Conservation (phyloP, 2,113 vertebrate species). For the Misgurnus anguillicaudatus region DNA sequence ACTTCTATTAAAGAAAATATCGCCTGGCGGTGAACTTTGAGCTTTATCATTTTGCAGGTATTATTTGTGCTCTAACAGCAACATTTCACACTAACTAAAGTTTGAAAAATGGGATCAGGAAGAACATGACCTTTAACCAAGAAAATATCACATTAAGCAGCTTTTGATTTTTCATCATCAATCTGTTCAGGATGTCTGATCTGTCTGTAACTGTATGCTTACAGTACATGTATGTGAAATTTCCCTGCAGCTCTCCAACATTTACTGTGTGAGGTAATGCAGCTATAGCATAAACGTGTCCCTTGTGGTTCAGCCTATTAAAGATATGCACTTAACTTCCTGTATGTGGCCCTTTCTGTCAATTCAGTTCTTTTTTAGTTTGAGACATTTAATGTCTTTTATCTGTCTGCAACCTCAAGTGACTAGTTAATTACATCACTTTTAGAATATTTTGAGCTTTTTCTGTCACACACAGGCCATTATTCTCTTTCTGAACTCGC, state of each 20-base stretch:
- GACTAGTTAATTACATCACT: not conserved
- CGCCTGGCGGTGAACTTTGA: no score
- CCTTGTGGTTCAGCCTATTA: not conserved
- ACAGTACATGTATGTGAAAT: not conserved
- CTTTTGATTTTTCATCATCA: not conserved
- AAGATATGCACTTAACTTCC: slow-evolving; percentile 4
- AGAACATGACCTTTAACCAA: no score
- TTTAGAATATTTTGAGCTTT: slow-evolving; percentile 1
- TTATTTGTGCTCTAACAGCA: no score
- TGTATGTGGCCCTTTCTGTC: not conserved
- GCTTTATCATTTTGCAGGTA: no score
- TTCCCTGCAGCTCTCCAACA: not conserved
- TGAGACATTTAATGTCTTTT: not conserved
- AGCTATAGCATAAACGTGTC: not conserved
- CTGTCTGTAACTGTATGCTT: not conserved
- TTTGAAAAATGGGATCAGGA: no score
- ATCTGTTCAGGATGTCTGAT: not conserved
- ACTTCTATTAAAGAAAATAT: no score
- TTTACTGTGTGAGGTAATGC: not conserved
- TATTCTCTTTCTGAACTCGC: slow-evolving; percentile 1
- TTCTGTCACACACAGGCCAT: slow-evolving; percentile 2
- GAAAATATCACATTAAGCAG: no score
- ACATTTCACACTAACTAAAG: no score
- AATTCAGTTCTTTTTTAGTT: not conserved
- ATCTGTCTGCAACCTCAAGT: not conserved